Evolutionary conservation across 2,888 invertebrate species (phyloP).

Genomic region (Agrypnus murinus): DNA sequence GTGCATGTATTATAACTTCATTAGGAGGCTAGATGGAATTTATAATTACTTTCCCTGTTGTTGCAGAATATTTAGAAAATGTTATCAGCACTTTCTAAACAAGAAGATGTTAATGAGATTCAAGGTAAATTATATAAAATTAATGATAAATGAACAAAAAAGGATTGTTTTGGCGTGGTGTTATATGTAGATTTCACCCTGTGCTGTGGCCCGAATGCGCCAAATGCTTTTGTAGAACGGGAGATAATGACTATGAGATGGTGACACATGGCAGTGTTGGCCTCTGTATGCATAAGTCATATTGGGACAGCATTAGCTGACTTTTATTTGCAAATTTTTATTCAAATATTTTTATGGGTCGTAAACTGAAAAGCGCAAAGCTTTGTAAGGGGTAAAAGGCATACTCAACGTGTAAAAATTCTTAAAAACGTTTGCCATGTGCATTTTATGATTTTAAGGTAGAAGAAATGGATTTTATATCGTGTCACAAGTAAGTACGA

Average conservation of each 20-base stretch:
- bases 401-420: constrained; percentile 13
- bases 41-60: constrained; percentile 16
- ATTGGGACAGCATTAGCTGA: constrained; percentile 37
- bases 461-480: neutral
- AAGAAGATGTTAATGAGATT: no score
- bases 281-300: constrained; percentile 37
- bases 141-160: no score
- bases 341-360: constrained; percentile 32
- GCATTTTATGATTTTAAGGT: constrained; percentile 3
- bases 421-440: constrained; percentile 3
- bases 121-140: no score
- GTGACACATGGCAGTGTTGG: constrained; percentile 36
- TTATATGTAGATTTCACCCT: constrained; percentile 14
- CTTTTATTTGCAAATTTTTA: constrained; percentile 38
- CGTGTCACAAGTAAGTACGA: neutral
- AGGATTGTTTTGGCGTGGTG: constrained; percentile 4
- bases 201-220: constrained; percentile 11
- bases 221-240: constrained; percentile 15
- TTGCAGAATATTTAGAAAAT: no score
- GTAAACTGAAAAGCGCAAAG: constrained; percentile 28
- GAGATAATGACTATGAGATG: constrained; percentile 36
- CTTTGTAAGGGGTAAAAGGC: constrained; percentile 20
- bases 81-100: no score
- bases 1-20: constrained; percentile 36
- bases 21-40: constrained; percentile 29